Conservation (phyloP, 2,888 invertebrate genomes). For the Deroplatys truncata region DNA sequence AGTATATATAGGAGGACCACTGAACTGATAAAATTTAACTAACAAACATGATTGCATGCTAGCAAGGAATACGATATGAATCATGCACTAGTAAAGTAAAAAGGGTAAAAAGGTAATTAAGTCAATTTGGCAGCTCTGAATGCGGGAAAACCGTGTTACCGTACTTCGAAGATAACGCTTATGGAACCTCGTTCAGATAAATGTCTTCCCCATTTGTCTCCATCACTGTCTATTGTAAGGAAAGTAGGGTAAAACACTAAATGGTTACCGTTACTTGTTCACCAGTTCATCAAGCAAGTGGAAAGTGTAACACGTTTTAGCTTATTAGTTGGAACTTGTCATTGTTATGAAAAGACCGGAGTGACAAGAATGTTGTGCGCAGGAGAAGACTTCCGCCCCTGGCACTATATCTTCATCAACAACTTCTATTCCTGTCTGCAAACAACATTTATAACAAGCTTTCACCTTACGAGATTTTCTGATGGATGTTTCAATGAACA, state of each 20-base stretch:
- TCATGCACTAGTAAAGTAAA: no score
- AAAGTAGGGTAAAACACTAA: not conserved
- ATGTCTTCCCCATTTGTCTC: no score
- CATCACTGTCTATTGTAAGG: no score
- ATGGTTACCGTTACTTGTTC: not conserved
- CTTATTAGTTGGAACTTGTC: not conserved
- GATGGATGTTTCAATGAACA: not conserved
- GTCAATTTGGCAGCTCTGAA: no score
- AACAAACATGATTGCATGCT: no score
- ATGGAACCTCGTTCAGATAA: no score
- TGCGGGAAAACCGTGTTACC: no score
- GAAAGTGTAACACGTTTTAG: not conserved
- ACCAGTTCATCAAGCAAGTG: not conserved
- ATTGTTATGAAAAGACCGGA: not conserved
- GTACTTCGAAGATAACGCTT: no score
- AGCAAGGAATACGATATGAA: no score
- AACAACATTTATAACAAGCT: not conserved
- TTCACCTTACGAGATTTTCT: not conserved
- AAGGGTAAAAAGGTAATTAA: no score
- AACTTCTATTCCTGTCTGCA: not conserved
- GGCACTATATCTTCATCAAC: not conserved
- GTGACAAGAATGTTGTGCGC: not conserved
- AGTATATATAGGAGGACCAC: no score
- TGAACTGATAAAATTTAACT: no score
- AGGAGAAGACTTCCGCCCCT: not conserved